Conservation (phyloP, 2,113 vertebrate genomes). For the Aptenodytes forsteri region DNA sequence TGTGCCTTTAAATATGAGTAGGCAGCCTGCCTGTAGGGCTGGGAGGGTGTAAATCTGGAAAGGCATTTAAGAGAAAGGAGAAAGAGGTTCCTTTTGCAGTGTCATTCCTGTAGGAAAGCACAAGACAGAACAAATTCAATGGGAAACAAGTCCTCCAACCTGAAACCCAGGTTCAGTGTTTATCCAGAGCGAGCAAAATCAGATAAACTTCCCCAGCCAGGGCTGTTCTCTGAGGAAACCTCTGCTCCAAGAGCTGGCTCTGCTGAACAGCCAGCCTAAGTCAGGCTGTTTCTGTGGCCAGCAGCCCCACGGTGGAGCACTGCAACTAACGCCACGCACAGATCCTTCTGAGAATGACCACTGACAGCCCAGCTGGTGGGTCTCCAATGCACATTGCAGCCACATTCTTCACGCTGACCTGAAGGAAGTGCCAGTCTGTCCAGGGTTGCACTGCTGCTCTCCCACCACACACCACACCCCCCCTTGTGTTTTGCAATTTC, state of each 20-base stretch:
- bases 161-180: background rate
- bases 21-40: conserved; percentile 39
- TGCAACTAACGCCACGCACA: background rate
- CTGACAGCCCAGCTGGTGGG: background rate
- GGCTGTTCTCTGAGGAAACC: background rate
- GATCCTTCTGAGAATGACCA: background rate
- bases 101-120: conserved; percentile 30
- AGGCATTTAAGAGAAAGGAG: conserved; percentile 23
- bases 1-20: conserved; percentile 43
- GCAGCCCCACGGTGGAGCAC: background rate
- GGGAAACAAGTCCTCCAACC: background rate
- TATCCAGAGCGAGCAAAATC: background rate
- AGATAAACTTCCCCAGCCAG: background rate
- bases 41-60: conserved; percentile 42
- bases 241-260: background rate
- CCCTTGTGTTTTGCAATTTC: background rate
- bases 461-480: no score
- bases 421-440: background rate
- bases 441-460: background rate
- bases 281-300: background rate
- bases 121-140: conserved; percentile 11
- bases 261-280: background rate
- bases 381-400: background rate
- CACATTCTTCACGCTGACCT: background rate
- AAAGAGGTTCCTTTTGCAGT: conserved; percentile 2